Conservation (phyloP, 2,113 vertebrate genomes). For the Ardeotis arabs region DNA sequence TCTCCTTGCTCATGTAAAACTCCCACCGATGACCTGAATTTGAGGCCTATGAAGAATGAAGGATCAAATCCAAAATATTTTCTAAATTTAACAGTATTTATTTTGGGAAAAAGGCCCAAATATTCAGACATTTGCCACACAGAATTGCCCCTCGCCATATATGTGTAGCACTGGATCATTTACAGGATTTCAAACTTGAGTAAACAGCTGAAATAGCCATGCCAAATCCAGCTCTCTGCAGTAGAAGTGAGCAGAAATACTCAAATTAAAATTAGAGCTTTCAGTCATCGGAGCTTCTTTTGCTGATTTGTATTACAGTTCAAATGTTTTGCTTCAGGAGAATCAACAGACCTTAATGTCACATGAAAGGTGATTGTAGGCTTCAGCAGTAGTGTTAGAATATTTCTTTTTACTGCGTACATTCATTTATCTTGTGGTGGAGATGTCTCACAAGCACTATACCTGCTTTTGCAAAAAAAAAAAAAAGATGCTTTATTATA, state of each 20-base stretch:
- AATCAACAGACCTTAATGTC: neutral
- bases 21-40: neutral
- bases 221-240: neutral
- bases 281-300: neutral
- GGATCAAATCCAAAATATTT: slow-evolving; percentile 23
- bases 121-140: neutral
- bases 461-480: neutral
- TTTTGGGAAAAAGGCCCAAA: slow-evolving; percentile 51
- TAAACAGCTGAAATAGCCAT: slow-evolving; percentile 6
- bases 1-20: neutral
- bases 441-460: too few species aligned
- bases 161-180: slow-evolving; percentile 57
- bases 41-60: neutral
- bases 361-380: neutral
- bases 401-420: too few species aligned
- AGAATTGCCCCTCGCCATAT: slow-evolving; percentile 35
- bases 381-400: neutral
- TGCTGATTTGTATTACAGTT: neutral
- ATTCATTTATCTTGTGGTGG: too few species aligned
- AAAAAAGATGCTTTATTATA: neutral
- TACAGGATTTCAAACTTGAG: slow-evolving; percentile 21
- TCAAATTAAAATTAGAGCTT: slow-evolving; percentile 12
- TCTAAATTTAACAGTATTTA: slow-evolving; percentile 47
- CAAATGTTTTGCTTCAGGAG: neutral
- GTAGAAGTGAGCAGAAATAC: neutral